phyloP scores from a whole-genome alignment of 2,113 vertebrate species.

The Salminus brasiliensis region DNA sequence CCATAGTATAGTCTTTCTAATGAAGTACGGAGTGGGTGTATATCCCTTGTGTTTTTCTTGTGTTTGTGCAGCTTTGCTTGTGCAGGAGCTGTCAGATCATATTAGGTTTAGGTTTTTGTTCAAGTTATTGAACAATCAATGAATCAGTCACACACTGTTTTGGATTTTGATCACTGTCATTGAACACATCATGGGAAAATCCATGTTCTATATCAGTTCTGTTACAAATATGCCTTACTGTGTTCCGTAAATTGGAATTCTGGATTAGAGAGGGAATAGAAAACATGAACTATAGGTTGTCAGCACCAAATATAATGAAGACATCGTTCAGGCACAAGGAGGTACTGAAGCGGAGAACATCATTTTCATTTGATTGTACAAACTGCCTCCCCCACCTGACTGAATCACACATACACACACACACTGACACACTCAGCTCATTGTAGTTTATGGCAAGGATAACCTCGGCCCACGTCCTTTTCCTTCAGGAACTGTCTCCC shows the following conservation, averaged over 20 bases:
- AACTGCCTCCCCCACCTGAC: not conserved
- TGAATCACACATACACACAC: constrained; percentile 13
- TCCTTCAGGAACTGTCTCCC: constrained; percentile 12
- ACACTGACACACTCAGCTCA: constrained; percentile 22
- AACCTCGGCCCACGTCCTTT: constrained; percentile 30
- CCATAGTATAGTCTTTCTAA: too few species aligned
- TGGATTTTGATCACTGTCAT: not conserved
- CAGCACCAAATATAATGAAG: constrained; percentile 26
- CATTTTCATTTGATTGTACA: constrained; percentile 36
- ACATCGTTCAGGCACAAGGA: constrained; percentile 12
- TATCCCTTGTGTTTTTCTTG: too few species aligned
- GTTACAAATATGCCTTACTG: not conserved
- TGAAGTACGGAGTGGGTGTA: too few species aligned
- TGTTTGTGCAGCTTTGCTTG: too few species aligned
- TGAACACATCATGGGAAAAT: not conserved
- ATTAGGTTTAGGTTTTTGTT: too few species aligned
- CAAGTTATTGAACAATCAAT: too few species aligned
- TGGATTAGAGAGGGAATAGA: not conserved
- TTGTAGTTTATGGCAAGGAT: constrained; percentile 40
- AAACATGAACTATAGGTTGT: constrained; percentile 17
- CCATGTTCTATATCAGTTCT: not conserved
- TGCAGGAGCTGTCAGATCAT: too few species aligned
- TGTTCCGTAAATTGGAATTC: not conserved
- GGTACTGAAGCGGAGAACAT: not conserved
- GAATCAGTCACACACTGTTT: not conserved